Base-by-base conservation (phyloP, 2,888 invertebrate genomes). In the Gari tellinella region DNA sequence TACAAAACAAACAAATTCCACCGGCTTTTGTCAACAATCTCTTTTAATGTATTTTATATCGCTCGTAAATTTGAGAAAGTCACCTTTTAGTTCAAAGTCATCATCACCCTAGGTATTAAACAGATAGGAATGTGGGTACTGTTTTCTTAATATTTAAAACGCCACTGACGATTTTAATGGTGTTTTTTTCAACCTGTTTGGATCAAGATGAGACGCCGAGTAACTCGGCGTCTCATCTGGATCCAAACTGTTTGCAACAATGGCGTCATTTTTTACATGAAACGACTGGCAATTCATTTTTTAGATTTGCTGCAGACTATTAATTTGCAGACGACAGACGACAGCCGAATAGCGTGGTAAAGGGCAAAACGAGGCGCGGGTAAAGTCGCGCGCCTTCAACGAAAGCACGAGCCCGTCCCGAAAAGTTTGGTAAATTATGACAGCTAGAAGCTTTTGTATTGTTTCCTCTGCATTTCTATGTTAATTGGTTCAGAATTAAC, bases 1-100 rank as follows among this genome's bases (percentile, higher is more conserved):
- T 68, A 68, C 67, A 61, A 68, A 68, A 68, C 55, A 68, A 68
- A 68, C 67, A 68, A 21, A 48, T 48, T 61, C 55, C 19, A 40
- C 21, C 41, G 40, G n/a, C 48, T 46, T 61, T 68, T 61, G 61
- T 68, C 61, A 60, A 49, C 61, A 58, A 43, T 46, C 41, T 17
- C 61, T 41, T 66, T 64, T 55, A 53, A 61, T 68, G 67, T 55
- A 55, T 37, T 60, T 68, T 68, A 61, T 61, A 61, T 55, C 55
- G 61, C 23, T 61, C 61, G 41, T 68, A 61, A 68, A 68, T 37
- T 61, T 55, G 56, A 61, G 58, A 67, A 53, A 61, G 67, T 68
- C 67, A 68, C 45, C 48, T 19, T 40, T 55, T 49, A 61, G 55
- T 53, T 55, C 46, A 68, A 23, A n/a, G 40, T 52, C 53, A 61